Percentiles rank a stretch among this genome's conserved stretches.
These are phyloP conservation scores for Platycercus adscitus DNA, from an alignment of 2,113 vertebrate genomes.

Conservation along the genomic window DNA sequence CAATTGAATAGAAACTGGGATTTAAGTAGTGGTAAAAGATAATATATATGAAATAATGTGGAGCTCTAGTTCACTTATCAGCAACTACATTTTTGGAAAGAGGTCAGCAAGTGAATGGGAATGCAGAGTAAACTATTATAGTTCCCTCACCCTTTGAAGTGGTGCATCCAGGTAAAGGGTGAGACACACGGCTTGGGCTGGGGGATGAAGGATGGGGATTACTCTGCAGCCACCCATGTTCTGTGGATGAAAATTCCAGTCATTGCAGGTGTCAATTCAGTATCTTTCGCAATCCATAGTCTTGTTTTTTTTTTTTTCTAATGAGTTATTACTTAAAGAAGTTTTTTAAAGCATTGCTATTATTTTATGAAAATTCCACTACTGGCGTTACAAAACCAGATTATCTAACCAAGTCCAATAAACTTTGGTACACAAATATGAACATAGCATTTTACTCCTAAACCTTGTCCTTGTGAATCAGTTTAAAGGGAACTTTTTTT, in stretches of 20 bases:
- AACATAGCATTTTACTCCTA: background rate
- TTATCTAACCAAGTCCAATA: background rate
- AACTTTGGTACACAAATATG: background rate
- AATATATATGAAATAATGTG: background rate
- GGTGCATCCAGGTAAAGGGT: slow-evolving; percentile 56
- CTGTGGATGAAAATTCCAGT: slow-evolving; percentile 61
- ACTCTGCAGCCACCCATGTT: slow-evolving; percentile 56
- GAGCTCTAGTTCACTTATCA: background rate
- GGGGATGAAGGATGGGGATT: slow-evolving; percentile 52
- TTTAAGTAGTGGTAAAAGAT: background rate
- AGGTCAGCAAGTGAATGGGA: slow-evolving; percentile 16
- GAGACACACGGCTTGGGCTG: slow-evolving; percentile 47
- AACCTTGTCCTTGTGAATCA: background rate
- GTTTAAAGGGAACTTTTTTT: background rate
- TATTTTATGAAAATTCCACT: background rate
- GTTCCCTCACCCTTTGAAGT: slow-evolving; percentile 55
- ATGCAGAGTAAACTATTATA: slow-evolving; percentile 36
- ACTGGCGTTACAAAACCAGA: background rate
- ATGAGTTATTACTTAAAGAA: background rate
- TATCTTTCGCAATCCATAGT: slow-evolving; percentile 2
- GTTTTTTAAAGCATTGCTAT: background rate
- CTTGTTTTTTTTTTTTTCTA: background rate
- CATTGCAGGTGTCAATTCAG: slow-evolving; percentile 38
- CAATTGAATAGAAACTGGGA: fast-evolving
- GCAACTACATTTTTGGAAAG: background rate